phyloP scores from a whole-genome alignment of 1,140 invertebrate genomes.

The Drosophila takahashii region DNA sequence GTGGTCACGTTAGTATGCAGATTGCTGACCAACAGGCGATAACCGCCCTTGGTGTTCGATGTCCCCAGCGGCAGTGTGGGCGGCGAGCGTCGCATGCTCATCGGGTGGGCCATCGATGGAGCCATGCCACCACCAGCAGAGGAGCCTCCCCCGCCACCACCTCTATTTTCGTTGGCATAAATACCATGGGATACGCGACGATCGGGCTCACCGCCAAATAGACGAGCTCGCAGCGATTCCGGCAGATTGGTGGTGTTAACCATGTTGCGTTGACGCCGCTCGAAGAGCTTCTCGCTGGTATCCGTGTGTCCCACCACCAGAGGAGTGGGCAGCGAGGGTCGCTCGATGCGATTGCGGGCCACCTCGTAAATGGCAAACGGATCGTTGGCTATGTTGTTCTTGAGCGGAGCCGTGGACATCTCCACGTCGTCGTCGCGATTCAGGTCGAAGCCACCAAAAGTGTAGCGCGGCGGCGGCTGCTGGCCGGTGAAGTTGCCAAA shows the following conservation, averaged over 20 bases:
- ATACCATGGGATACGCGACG: conserved; percentile 85
- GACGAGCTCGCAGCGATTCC: conserved; percentile 75
- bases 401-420: conserved; percentile 23
- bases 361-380: conserved; percentile 78
- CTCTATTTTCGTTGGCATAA: conserved; percentile 85
- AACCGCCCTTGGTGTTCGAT: conserved; percentile 85
- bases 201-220: conserved; percentile 73
- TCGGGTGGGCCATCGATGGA: conserved; percentile 45
- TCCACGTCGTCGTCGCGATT: conserved; percentile 49
- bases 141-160: background rate
- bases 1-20: conserved; percentile 93
- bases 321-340: conserved; percentile 45
- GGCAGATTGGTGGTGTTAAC: conserved; percentile 69
- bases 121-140: background rate
- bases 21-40: conserved; percentile 94
- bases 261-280: conserved; percentile 59
- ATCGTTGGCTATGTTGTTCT: conserved; percentile 44
- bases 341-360: conserved; percentile 64
- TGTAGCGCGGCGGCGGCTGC: conserved; percentile 22
- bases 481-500: conserved; percentile 51
- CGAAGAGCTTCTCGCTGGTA: conserved; percentile 38
- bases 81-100: conserved; percentile 73
- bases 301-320: conserved; percentile 27
- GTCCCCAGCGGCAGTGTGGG: conserved; percentile 61
- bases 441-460: conserved; percentile 41